Percentiles rank a stretch among this genome's conserved stretches.
These are phyloP conservation scores for Cecidostiba fungosa DNA, from an alignment of 2,888 invertebrate genomes.

Conservation along the genomic window DNA sequence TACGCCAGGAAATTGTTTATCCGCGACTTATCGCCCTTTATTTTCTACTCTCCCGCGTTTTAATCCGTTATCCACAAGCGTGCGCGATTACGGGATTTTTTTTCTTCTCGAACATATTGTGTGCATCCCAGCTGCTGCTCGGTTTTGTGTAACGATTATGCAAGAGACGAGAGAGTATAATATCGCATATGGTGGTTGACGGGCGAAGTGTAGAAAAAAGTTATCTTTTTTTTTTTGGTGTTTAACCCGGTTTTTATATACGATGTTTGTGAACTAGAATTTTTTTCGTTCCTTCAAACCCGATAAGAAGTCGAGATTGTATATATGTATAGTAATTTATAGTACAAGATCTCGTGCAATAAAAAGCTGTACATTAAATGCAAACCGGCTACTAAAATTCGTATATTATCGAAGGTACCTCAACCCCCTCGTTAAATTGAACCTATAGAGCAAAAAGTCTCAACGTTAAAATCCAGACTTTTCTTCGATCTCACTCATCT, in stretches of 20 bases:
- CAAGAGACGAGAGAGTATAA: background rate
- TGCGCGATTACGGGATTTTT: background rate
- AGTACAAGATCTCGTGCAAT: background rate
- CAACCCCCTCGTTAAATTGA: too few relatives aligned
- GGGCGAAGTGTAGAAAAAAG: background rate
- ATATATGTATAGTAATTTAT: too few relatives aligned
- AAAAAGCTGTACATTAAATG: background rate
- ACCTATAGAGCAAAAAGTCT: background rate
- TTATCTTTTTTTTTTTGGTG: background rate
- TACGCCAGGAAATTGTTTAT: background rate
- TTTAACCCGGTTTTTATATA: background rate
- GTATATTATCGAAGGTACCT: background rate
- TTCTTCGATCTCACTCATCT: too few relatives aligned
- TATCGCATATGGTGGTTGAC: background rate
- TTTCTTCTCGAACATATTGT: background rate
- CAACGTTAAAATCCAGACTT: background rate
- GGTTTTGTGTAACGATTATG: background rate
- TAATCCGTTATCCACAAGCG: background rate
- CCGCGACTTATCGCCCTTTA: background rate
- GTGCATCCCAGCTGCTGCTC: background rate
- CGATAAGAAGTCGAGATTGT: background rate
- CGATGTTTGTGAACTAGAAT: background rate
- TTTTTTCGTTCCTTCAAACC: background rate
- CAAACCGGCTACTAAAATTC: background rate
- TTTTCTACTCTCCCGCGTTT: background rate